Evolutionary conservation across 2,113 vertebrate genomes (phyloP).

Genomic region (Pampusana beccarii): DNA sequence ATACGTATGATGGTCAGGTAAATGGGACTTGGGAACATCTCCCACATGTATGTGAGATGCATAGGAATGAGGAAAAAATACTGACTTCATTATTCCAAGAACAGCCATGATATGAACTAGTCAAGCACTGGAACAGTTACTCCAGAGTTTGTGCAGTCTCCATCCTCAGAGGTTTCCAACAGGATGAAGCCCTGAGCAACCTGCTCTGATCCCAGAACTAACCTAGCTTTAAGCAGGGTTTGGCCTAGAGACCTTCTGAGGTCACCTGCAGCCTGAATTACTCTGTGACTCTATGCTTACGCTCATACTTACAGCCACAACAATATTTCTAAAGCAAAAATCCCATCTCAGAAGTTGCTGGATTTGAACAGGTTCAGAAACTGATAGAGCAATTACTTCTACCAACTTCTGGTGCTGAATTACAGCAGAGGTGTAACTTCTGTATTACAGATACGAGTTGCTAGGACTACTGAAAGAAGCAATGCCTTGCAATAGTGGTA

Average conservation of each 20-base stretch:
- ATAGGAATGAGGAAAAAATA: neutral
- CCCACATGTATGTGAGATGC: neutral
- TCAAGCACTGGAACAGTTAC: neutral
- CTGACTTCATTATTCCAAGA: neutral
- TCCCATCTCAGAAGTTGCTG: neutral
- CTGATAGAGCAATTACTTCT: neutral
- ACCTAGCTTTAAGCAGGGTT: neutral
- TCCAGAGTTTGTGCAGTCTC: neutral
- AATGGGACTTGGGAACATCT: neutral
- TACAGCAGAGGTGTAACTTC: neutral
- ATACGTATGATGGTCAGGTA: neutral
- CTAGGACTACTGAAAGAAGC: neutral
- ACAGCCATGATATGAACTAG: neutral
- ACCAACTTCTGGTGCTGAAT: neutral
- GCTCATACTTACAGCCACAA: neutral
- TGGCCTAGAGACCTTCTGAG: neutral
- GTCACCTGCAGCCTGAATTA: neutral
- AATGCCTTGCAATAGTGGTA: neutral
- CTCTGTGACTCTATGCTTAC: neutral
- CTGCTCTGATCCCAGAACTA: neutral
- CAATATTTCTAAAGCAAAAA: neutral
- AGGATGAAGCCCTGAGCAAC: neutral
- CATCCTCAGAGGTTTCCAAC: neutral
- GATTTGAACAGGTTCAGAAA: neutral
- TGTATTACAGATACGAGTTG: neutral